These are phyloP conservation scores for Sarcophaga subvicina DNA, from an alignment of 2,888 invertebrate species.

Conservation along the genomic window DNA sequence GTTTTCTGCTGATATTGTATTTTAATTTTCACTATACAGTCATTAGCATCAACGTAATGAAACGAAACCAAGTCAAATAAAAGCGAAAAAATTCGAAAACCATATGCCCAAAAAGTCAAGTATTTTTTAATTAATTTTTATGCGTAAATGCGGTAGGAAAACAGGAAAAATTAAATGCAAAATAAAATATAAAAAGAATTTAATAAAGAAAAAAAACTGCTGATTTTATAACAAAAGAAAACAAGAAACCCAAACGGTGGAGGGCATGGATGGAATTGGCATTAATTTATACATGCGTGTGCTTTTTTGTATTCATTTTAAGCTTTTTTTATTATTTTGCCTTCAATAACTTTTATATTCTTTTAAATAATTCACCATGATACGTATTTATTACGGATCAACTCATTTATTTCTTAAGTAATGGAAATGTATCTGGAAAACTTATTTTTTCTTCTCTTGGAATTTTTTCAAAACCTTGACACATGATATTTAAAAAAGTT, in stretches of 20 bases:
- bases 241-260: not conserved
- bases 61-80: not conserved
- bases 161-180: not conserved
- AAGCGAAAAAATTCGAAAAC: not conserved
- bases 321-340: not conserved
- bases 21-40: not conserved
- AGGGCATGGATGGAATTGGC: slow-evolving; percentile 47
- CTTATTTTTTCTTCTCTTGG: no score
- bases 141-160: slow-evolving; percentile 51
- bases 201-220: not conserved
- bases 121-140: slow-evolving; percentile 66
- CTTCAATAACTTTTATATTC: not conserved
- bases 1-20: not conserved
- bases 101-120: slow-evolving; percentile 66
- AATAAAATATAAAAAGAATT: not conserved
- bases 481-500: no score
- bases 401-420: no score
- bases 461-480: no score
- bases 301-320: slow-evolving; percentile 6
- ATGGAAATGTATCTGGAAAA: no score
- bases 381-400: no score
- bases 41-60: slow-evolving; percentile 20
- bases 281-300: slow-evolving; percentile 43
- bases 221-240: not conserved
- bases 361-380: not conserved